A percentile compares a stretch with the other conserved stretches of the same genome.
Evolutionary conservation across 2,888 invertebrate species (phyloP).

Genomic region (Syritta pipiens): DNA sequence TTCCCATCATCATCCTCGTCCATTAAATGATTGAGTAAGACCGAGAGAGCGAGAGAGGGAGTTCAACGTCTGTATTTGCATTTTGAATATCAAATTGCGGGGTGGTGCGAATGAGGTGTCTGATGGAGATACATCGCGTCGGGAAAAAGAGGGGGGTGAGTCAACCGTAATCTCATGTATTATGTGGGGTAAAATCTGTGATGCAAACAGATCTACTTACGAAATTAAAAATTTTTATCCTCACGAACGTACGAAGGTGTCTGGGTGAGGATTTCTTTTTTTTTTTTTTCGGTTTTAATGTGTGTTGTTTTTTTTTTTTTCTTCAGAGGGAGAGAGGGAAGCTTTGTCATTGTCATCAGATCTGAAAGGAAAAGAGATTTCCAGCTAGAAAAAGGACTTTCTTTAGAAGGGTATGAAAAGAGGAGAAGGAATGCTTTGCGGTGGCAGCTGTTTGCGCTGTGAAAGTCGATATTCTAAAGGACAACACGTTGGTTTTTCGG

Average conservation of each 20-base stretch:
- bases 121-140: constrained; percentile 36
- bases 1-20: constrained; percentile 10
- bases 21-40: constrained; percentile 75
- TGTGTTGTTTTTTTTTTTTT: constrained; percentile 17
- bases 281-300: background rate
- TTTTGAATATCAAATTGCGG: constrained; percentile 54
- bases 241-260: constrained; percentile 10
- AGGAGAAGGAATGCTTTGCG: no score
- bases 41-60: no score
- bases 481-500: no score
- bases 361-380: constrained; percentile 24
- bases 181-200: constrained; percentile 57
- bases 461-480: no score
- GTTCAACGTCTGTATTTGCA: constrained; percentile 68
- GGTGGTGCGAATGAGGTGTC: constrained; percentile 51
- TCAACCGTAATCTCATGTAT: constrained; percentile 61
- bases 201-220: constrained; percentile 67
- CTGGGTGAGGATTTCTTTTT: constrained; percentile 4
- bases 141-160: constrained; percentile 27
- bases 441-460: no score
- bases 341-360: background rate
- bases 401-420: no score
- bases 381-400: no score
- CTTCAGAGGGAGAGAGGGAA: constrained; percentile 2
- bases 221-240: constrained; percentile 56